Evolutionary conservation across 1,140 invertebrate genomes (phyloP).

Genomic region (Rhopalosiphum maidis): DNA sequence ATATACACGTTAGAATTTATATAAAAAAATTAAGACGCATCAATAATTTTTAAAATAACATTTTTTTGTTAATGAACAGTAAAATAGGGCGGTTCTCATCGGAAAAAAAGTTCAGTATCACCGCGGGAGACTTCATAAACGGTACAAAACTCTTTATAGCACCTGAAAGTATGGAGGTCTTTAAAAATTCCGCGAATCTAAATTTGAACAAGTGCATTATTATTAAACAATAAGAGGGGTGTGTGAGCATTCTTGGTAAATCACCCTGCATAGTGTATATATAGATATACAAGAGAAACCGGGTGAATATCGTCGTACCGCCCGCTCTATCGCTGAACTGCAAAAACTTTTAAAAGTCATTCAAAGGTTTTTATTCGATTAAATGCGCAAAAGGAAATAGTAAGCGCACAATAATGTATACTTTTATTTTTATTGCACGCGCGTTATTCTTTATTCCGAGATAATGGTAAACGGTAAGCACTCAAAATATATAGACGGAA

Average conservation of each 20-base stretch:
- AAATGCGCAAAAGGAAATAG: neutral
- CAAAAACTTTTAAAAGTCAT: neutral
- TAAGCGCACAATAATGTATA: neutral
- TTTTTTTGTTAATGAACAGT: neutral
- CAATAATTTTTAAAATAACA: neutral
- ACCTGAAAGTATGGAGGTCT: too few species aligned
- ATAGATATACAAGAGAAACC: neutral
- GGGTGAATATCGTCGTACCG: neutral
- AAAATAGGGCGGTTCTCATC: neutral
- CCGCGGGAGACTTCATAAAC: neutral
- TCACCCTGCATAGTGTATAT: neutral
- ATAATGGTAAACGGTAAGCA: neutral
- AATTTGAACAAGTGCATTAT: neutral
- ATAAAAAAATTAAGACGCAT: neutral
- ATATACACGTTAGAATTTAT: neutral
- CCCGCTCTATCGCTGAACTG: neutral
- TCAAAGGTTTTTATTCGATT: constrained; percentile 12
- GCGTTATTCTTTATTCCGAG: neutral
- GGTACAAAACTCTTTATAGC: neutral
- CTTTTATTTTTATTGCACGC: neutral
- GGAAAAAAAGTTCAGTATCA: neutral
- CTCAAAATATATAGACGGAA: neutral
- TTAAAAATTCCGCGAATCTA: neutral
- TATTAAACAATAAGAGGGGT: neutral
- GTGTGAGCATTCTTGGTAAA: neutral